Conservation (phyloP, 2,797 vertebrate genomes). For the Rousettus madagascariensis region DNA sequence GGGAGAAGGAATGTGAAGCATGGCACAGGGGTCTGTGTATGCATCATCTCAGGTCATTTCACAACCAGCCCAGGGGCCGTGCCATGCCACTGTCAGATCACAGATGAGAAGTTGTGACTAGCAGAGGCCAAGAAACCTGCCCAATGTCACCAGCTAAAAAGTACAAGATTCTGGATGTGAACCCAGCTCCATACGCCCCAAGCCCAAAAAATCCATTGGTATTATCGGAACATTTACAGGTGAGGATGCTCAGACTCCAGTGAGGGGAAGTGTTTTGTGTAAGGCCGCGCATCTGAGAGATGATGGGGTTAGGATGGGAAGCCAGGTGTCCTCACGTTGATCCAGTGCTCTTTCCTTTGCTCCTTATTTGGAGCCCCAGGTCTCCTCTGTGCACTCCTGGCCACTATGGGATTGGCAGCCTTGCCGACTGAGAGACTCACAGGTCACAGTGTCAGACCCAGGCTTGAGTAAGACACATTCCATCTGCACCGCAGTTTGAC, state of each 20-base stretch:
- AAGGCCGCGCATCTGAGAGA: background rate
- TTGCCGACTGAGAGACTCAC: background rate
- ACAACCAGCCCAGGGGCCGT: background rate
- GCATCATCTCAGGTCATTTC: background rate
- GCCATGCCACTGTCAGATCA: background rate
- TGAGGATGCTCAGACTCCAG: background rate
- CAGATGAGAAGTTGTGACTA: background rate
- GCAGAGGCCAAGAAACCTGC: background rate
- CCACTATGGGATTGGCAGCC: background rate
- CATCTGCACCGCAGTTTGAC: too few species aligned
- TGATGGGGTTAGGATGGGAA: background rate
- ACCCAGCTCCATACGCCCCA: background rate
- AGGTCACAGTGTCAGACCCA: background rate
- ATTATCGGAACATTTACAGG: too few species aligned
- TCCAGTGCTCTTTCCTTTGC: background rate
- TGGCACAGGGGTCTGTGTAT: too few species aligned
- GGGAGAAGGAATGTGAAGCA: background rate
- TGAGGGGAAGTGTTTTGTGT: background rate
- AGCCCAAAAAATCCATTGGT: background rate
- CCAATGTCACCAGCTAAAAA: background rate
- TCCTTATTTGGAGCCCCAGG: background rate
- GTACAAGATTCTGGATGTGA: background rate
- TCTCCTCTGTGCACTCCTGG: background rate
- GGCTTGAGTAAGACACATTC: background rate
- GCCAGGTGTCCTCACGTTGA: background rate